phyloP scores from a whole-genome alignment of 2,113 vertebrate species.

The Lophochroa leadbeateri region DNA sequence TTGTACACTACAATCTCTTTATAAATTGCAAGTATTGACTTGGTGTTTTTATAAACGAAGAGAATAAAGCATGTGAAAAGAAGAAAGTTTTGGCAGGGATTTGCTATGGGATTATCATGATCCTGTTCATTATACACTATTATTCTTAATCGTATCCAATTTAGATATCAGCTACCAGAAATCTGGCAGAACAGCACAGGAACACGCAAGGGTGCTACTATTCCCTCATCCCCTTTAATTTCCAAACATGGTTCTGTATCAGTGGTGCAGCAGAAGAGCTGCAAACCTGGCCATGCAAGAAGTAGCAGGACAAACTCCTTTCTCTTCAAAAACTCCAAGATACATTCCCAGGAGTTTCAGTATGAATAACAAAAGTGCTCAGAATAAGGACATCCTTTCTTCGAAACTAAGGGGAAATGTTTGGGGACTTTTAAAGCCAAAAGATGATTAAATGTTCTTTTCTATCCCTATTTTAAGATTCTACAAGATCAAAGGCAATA shows the following conservation, averaged over 20 bases:
- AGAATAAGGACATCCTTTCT: not conserved
- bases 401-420: not conserved
- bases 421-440: conserved; percentile 23
- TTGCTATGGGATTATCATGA: not conserved
- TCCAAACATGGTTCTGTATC: not conserved
- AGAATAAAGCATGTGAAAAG: not conserved
- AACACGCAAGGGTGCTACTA: fast-evolving
- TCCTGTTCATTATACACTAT: not conserved
- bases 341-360: not conserved
- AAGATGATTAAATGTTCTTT: conserved; percentile 23
- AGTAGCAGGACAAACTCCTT: not conserved
- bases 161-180: not conserved
- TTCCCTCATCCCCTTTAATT: not conserved
- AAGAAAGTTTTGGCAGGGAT: not conserved
- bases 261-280: not conserved
- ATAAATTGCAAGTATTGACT: not conserved
- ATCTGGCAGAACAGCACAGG: not conserved
- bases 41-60: not conserved
- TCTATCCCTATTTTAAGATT: not conserved
- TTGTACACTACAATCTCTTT: not conserved
- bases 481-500: not conserved
- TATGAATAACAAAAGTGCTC: conserved; percentile 2
- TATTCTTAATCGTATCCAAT: not conserved
- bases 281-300: not conserved
- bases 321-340: not conserved